phyloP scores from a whole-genome alignment of 2,888 invertebrate species.

The Chironomus tentans region DNA sequence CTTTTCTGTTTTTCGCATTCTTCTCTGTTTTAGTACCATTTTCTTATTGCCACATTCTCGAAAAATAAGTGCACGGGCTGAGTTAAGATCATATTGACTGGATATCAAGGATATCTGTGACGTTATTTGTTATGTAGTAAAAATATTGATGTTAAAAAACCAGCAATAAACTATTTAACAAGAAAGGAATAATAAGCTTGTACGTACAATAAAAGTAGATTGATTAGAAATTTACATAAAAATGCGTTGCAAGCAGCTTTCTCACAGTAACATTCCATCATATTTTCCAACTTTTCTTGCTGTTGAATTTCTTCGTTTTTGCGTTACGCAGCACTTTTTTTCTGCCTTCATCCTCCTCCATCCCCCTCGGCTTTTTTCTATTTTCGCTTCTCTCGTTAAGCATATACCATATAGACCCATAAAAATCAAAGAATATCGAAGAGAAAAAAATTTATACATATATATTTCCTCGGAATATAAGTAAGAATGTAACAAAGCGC shows the following conservation, averaged over 20 bases:
- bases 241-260: too few relatives aligned
- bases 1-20: not conserved
- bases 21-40: not conserved
- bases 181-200: too few relatives aligned
- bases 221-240: too few relatives aligned
- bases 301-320: slow-evolving; percentile 13
- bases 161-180: too few relatives aligned
- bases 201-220: too few relatives aligned
- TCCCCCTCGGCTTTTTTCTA: not conserved
- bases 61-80: too few relatives aligned
- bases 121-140: too few relatives aligned
- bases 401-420: slow-evolving; percentile 26
- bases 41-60: not conserved
- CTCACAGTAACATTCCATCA: not conserved
- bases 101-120: too few relatives aligned
- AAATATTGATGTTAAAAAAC: too few relatives aligned
- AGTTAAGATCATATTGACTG: too few relatives aligned
- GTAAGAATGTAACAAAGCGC: not conserved
- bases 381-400: slow-evolving; percentile 8
- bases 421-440: slow-evolving; percentile 25
- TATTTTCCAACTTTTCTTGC: not conserved
- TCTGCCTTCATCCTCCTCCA: not conserved
- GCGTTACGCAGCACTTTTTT: slow-evolving; percentile 26
- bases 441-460: not conserved
- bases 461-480: not conserved